A percentile compares a stretch with the other conserved stretches of the same genome.
These are phyloP conservation scores for Aplysia californica DNA, from an alignment of 1,140 invertebrate genomes.

Conservation along the genomic window DNA sequence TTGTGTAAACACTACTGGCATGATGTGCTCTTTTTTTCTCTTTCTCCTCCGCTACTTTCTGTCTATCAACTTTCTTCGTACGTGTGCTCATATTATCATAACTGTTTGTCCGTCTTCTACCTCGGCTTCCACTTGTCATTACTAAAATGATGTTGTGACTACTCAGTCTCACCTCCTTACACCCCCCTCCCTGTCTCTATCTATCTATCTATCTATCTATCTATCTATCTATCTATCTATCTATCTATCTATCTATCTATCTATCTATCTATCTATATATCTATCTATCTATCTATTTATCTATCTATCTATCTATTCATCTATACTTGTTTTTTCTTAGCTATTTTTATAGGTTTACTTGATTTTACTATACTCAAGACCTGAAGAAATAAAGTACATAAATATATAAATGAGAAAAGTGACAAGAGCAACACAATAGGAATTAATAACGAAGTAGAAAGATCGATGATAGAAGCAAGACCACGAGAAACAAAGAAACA, in stretches of 20 bases:
- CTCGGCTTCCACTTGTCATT: too few species aligned
- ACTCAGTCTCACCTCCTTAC: neutral
- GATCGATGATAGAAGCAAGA: too few species aligned
- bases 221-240: neutral
- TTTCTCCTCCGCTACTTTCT: too few species aligned
- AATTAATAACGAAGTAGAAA: too few species aligned
- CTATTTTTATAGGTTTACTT: neutral
- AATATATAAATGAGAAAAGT: neutral
- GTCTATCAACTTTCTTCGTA: too few species aligned
- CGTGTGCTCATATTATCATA: too few species aligned
- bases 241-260: neutral
- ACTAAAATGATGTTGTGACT: too few species aligned
- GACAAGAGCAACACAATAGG: too few species aligned
- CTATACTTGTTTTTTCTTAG: neutral
- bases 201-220: constrained; percentile 6
- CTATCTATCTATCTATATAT: neutral
- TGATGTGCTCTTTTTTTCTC: too few species aligned
- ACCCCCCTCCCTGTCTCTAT: neutral
- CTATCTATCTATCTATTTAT: neutral
- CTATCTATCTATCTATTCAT: neutral
- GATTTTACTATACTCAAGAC: neutral
- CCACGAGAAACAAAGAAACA: too few species aligned
- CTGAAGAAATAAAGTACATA: neutral
- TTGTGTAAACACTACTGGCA: too few species aligned
- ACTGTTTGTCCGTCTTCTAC: too few species aligned